phyloP scores from a whole-genome alignment of 2,797 vertebrate species.

The Podarcis siculus region DNA sequence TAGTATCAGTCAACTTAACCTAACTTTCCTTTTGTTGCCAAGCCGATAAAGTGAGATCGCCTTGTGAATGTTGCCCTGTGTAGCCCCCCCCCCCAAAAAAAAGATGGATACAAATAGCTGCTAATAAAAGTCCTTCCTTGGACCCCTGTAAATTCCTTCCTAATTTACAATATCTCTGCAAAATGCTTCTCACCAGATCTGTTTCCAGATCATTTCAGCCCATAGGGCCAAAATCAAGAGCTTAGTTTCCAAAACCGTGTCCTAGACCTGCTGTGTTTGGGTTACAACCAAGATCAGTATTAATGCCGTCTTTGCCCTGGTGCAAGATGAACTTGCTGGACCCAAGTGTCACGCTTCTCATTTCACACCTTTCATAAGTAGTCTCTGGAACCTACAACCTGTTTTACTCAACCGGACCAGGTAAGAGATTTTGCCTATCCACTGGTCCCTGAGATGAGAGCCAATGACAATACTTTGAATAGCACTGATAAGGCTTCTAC shows the following conservation, averaged over 20 bases:
- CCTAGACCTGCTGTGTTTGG: neutral
- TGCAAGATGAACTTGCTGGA: neutral
- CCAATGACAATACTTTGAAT: neutral
- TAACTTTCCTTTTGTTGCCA: neutral
- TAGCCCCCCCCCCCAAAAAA: neutral
- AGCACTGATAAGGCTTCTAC: neutral
- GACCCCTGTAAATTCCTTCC: neutral
- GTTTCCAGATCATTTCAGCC: neutral
- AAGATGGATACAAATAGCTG: no score
- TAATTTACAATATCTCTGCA: neutral
- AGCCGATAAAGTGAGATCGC: neutral
- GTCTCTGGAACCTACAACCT: neutral
- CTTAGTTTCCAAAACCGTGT: neutral
- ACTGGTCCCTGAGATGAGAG: neutral
- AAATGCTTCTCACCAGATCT: neutral
- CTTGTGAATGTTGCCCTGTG: neutral
- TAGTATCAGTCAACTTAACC: neutral
- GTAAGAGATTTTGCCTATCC: neutral
- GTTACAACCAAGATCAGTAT: neutral
- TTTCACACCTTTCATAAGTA: neutral
- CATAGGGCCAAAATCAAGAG: neutral
- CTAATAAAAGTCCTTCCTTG: neutral
- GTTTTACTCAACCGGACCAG: neutral
- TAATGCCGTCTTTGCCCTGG: neutral
- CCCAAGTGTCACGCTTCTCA: neutral